Conservation (phyloP, 2,113 vertebrate species). For the Shinisaurus crocodilurus region DNA sequence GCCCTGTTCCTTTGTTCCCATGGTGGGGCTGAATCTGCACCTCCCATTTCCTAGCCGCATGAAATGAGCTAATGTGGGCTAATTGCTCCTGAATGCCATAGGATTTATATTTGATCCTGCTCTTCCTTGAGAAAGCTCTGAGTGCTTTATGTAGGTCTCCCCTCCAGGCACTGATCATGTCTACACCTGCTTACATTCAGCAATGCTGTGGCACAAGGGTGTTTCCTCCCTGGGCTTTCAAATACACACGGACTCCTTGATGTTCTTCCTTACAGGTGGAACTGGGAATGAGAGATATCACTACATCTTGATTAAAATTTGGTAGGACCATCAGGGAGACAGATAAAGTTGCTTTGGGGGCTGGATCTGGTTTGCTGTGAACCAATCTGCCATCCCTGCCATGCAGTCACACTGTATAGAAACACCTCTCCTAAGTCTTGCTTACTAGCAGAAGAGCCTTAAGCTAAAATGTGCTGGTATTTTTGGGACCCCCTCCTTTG, state of each 20-base stretch:
- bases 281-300: background rate
- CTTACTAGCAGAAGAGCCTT: too few relatives aligned
- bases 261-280: background rate
- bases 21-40: background rate
- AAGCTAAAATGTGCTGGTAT: too few relatives aligned
- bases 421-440: too few relatives aligned
- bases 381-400: background rate
- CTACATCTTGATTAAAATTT: background rate
- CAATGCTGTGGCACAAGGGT: background rate
- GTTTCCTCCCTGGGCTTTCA: background rate
- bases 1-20: background rate
- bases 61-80: background rate
- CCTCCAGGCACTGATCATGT: background rate
- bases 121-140: background rate
- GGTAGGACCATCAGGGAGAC: background rate
- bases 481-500: too few relatives aligned
- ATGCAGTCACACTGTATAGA: too few relatives aligned
- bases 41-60: background rate
- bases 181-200: background rate
- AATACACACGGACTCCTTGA: background rate
- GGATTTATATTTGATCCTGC: background rate
- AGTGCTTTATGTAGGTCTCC: background rate
- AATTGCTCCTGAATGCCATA: background rate
- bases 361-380: background rate
- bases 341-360: background rate